Evolutionary conservation across 2,797 vertebrate species (phyloP).

Genomic region (Coendou prehensilis): DNA sequence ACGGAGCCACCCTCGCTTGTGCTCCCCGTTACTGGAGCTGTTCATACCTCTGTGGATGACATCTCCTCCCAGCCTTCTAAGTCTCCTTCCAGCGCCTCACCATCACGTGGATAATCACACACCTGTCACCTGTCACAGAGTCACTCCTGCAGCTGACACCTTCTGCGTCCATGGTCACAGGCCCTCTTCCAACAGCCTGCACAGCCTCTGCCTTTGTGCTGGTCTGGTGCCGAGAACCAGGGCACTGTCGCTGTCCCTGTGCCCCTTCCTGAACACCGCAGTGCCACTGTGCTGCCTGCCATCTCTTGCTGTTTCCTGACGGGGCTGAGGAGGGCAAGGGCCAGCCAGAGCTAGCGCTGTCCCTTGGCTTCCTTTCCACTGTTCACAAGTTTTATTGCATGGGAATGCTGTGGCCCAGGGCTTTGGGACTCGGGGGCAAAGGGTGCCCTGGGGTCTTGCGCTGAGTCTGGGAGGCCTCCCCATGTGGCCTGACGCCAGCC

Average conservation of each 20-base stretch:
- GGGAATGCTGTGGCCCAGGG: slow-evolving; percentile 52
- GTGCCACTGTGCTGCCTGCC: fast-evolving
- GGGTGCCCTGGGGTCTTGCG: not conserved
- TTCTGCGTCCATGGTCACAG: not conserved
- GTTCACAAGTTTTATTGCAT: slow-evolving; percentile 57
- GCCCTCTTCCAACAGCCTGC: slow-evolving; percentile 43
- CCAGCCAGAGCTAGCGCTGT: not conserved
- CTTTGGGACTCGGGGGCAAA: not conserved
- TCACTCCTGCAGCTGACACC: not conserved
- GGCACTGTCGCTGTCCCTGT: not conserved
- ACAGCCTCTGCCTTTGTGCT: slow-evolving; percentile 54
- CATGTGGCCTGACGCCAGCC: slow-evolving; percentile 23
- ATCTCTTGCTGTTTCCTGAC: not conserved
- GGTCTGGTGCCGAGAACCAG: not conserved
- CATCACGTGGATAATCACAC: slow-evolving; percentile 61
- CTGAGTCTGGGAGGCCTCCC: slow-evolving; percentile 35
- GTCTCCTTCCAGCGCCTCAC: slow-evolving; percentile 74
- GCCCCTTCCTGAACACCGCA: fast-evolving
- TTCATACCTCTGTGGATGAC: slow-evolving; percentile 66
- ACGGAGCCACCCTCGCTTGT: not conserved
- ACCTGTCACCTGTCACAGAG: slow-evolving; percentile 46
- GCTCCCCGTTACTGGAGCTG: not conserved
- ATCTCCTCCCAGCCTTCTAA: slow-evolving; percentile 53
- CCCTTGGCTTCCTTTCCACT: not conserved
- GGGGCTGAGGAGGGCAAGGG: not conserved